Percentiles rank a stretch among this genome's conserved stretches.
These are phyloP conservation scores for Nasonia vitripennis DNA, from an alignment of 1,140 invertebrate species.

Conservation along the genomic window DNA sequence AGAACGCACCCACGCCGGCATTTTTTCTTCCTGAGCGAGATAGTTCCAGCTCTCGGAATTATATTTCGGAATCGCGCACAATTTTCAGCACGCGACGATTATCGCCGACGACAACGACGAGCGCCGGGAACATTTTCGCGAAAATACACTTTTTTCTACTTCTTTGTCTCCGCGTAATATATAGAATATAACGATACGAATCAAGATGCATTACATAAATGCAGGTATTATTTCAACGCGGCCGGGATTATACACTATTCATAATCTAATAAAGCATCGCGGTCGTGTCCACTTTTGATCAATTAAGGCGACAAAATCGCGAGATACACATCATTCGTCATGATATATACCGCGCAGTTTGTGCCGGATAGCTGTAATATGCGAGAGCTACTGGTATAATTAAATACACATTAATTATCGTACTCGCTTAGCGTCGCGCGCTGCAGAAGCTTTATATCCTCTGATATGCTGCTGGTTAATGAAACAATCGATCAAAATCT, in stretches of 20 bases:
- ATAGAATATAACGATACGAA: not conserved
- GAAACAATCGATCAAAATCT: constrained; percentile 48
- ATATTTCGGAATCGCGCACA: constrained; percentile 62
- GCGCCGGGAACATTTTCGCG: not conserved
- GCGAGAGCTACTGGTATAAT: not conserved
- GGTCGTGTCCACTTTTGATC: constrained; percentile 30
- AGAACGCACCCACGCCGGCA: not conserved
- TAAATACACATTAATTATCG: constrained; percentile 47
- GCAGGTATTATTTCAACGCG: not conserved
- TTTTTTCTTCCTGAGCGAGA: constrained; percentile 24
- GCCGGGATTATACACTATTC: constrained; percentile 28
- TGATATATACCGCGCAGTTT: constrained; percentile 20
- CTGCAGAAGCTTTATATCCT: not conserved
- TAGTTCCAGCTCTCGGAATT: constrained; percentile 24
- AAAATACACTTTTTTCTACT: not conserved
- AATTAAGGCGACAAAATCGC: constrained; percentile 49
- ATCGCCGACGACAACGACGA: not conserved
- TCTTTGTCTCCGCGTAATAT: not conserved
- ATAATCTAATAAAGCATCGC: constrained; percentile 28
- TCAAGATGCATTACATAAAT: not conserved
- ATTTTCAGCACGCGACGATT: constrained; percentile 70
- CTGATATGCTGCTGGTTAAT: constrained; percentile 23
- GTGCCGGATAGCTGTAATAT: not conserved
- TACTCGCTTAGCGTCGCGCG: not conserved
- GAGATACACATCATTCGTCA: constrained; percentile 6